A percentile compares a stretch with the other conserved stretches of the same genome.
Evolutionary conservation across 2,113 vertebrate genomes (phyloP).

Genomic region (Poecilia latipinna): DNA sequence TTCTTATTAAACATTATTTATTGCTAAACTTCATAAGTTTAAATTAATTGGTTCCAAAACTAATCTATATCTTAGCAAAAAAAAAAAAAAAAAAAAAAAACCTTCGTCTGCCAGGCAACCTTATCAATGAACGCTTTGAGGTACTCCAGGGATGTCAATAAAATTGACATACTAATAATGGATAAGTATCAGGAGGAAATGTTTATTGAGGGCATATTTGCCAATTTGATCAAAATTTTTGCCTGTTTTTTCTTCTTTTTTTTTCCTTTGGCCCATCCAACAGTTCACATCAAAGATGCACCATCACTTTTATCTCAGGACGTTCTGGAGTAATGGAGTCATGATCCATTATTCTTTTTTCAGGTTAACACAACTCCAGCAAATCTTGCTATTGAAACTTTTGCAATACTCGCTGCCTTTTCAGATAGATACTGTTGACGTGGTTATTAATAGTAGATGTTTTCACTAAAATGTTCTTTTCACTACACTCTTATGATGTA

Average conservation of each 20-base stretch:
- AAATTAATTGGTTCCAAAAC: conserved; percentile 3
- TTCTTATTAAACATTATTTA: neutral
- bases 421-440: conserved; percentile 18
- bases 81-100: no score
- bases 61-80: no score
- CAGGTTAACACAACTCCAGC: conserved; percentile 38
- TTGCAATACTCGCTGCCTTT: conserved; percentile 27
- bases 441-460: neutral
- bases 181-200: neutral
- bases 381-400: conserved; percentile 16
- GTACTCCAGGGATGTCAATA: no score
- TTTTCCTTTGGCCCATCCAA: conserved; percentile 1
- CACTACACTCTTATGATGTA: neutral
- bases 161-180: neutral
- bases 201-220: neutral
- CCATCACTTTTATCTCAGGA: conserved; percentile 69
- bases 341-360: conserved; percentile 40
- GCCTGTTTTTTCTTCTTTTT: neutral
- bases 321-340: conserved; percentile 39
- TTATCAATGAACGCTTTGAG: no score
- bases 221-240: conserved; percentile 35
- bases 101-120: no score
- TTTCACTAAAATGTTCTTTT: neutral
- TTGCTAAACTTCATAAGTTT: conserved; percentile 15
- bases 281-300: conserved; percentile 52